phyloP scores from a whole-genome alignment of 2,797 vertebrate genomes.

The Alosa sapidissima region DNA sequence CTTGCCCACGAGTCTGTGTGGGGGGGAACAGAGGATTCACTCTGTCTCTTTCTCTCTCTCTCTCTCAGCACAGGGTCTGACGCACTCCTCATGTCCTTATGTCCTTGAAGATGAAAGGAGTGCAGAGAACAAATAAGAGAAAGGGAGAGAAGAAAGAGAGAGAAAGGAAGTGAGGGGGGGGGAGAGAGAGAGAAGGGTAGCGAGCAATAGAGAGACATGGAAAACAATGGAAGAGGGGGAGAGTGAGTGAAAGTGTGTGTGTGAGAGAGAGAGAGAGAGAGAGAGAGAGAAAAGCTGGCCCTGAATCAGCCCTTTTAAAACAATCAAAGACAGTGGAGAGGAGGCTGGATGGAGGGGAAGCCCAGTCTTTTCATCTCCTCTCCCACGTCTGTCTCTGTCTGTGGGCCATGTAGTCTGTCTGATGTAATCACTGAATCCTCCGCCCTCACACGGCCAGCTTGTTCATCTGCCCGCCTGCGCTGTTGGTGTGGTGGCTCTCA shows the following conservation, averaged over 20 bases:
- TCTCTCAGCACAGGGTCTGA: not conserved
- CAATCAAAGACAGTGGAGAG: not conserved
- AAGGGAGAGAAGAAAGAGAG: not conserved
- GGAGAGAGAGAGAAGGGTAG: not conserved
- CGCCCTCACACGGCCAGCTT: not conserved
- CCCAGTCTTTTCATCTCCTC: not conserved
- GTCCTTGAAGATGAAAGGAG: not conserved
- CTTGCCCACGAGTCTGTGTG: not conserved
- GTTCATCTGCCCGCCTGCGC: not conserved
- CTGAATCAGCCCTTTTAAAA: not conserved
- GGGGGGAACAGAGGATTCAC: not conserved
- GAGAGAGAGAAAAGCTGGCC: not conserved
- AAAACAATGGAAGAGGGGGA: not conserved
- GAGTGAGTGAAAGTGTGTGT: not conserved
- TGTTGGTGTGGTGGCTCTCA: not conserved
- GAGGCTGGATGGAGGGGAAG: not conserved
- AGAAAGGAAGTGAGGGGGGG: not conserved
- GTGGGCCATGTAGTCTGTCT: not conserved
- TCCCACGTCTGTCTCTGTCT: not conserved
- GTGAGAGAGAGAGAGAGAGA: not conserved
- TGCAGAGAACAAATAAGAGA: not conserved
- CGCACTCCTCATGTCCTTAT: not conserved
- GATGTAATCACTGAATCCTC: not conserved
- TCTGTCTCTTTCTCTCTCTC: not conserved
- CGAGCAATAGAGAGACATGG: not conserved